phyloP scores from a whole-genome alignment of 2,113 vertebrate genomes.

The Leiothrix lutea region DNA sequence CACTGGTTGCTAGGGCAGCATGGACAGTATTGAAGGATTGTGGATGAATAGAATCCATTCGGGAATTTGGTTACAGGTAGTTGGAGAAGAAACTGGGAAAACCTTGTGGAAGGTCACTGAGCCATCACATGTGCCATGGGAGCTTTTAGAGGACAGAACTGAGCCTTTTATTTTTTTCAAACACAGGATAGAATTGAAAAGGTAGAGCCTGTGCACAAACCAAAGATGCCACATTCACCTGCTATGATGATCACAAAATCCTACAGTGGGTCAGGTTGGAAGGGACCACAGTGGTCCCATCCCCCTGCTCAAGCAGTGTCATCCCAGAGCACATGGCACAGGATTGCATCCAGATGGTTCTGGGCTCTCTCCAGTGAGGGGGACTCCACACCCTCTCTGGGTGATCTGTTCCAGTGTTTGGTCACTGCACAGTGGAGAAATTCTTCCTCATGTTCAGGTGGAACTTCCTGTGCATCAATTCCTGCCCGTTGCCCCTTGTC shows the following conservation, averaged over 20 bases:
- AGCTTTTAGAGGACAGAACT: not conserved
- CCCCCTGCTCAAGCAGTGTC: fast-evolving
- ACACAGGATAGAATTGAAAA: not conserved
- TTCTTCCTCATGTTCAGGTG: not conserved
- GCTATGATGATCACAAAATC: not conserved
- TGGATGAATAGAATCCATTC: not conserved
- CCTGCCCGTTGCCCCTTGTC: fast-evolving
- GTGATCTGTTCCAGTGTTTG: fast-evolving
- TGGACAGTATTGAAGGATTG: not conserved
- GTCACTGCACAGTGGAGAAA: not conserved
- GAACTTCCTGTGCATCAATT: not conserved
- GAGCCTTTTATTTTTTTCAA: not conserved
- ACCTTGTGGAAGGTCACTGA: not conserved
- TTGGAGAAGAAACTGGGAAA: not conserved
- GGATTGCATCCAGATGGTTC: fast-evolving
- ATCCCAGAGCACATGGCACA: not conserved
- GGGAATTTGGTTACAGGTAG: not conserved
- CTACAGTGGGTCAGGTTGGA: not conserved
- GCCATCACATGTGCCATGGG: not conserved
- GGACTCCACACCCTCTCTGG: not conserved
- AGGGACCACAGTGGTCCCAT: fast-evolving
- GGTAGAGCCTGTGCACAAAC: not conserved
- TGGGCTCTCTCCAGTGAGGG: not conserved
- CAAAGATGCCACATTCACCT: not conserved
- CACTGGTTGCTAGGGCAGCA: not conserved